These are phyloP conservation scores for Andrena hattorfiana DNA, from an alignment of 2,888 invertebrate species.

Conservation along the genomic window DNA sequence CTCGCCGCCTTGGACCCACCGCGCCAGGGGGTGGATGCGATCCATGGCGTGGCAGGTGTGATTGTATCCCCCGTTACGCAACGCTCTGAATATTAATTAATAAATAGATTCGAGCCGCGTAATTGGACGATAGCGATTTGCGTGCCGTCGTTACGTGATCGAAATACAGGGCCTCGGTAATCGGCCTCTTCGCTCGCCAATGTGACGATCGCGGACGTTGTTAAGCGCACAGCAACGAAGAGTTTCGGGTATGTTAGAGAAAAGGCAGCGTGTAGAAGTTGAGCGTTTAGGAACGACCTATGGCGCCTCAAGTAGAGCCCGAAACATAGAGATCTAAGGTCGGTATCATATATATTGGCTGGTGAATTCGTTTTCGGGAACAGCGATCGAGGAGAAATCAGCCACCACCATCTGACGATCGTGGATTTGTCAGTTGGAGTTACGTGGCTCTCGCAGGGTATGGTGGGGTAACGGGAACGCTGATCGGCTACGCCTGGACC, in stretches of 20 bases:
- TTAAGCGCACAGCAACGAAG: not conserved
- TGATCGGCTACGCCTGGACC: too few species aligned
- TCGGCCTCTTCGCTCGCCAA: not conserved
- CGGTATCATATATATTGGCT: too few species aligned
- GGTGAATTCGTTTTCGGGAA: too few species aligned
- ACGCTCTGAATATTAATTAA: slow-evolving; percentile 57
- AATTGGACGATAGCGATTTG: slow-evolving; percentile 54
- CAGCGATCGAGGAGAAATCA: too few species aligned
- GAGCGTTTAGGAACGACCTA: not conserved
- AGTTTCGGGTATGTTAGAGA: too few species aligned
- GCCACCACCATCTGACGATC: too few species aligned
- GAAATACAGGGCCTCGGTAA: slow-evolving; percentile 27
- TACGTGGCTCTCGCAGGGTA: too few species aligned
- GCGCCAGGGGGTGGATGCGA: not conserved
- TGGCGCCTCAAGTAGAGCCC: too few species aligned
- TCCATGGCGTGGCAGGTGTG: slow-evolving; percentile 36
- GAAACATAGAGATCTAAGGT: too few species aligned
- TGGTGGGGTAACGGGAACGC: too few species aligned
- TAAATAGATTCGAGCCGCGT: slow-evolving; percentile 54
- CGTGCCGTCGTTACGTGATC: slow-evolving; percentile 46
- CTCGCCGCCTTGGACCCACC: slow-evolving; percentile 50
- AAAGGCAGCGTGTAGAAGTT: too few species aligned
- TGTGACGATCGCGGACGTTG: slow-evolving; percentile 5
- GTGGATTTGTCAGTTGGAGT: too few species aligned
- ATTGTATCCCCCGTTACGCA: slow-evolving; percentile 54